Evolutionary conservation across 53 echinoderm and acorn worm genomes (phyloP).

Genomic region (Holothuria leucospilota): DNA sequence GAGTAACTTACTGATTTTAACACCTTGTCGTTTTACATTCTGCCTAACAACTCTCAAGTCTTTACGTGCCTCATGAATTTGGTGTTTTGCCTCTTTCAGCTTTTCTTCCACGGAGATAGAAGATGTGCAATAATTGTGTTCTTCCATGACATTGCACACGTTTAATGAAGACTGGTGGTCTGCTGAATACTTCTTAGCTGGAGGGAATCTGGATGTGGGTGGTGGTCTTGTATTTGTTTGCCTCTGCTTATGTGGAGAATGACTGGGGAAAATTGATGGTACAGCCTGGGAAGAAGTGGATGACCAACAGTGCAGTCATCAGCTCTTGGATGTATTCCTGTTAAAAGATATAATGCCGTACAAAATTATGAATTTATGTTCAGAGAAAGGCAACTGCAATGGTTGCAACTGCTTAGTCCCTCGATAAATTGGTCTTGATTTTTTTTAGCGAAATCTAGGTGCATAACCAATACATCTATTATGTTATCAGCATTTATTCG

Average conservation of each 20-base stretch:
- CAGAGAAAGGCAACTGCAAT: too few species aligned
- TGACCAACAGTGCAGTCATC: conserved; percentile 21
- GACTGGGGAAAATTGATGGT: conserved; percentile 53
- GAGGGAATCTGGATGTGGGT: conserved; percentile 10
- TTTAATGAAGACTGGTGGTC: neutral
- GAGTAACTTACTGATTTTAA: neutral
- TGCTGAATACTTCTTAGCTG: neutral
- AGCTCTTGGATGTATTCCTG: conserved; percentile 65
- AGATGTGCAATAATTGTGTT: too few species aligned
- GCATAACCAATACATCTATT: too few species aligned
- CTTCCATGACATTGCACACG: neutral
- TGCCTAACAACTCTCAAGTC: too few species aligned
- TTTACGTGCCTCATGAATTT: neutral
- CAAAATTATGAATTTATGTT: too few species aligned
- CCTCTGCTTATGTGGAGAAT: conserved; percentile 53
- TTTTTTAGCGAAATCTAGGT: too few species aligned
- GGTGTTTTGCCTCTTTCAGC: too few species aligned
- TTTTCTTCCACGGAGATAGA: too few species aligned
- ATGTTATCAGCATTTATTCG: too few species aligned
- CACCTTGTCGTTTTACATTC: neutral
- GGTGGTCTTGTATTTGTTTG: neutral
- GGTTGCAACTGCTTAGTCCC: too few species aligned
- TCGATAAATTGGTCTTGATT: too few species aligned
- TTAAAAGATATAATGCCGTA: neutral
- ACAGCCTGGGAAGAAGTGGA: conserved; percentile 37